Evolutionary conservation across 2,113 vertebrate genomes (phyloP), one percentile per base, ranked within the genome.

Genomic region (Pomatorhinus ruficollis): DNA sequence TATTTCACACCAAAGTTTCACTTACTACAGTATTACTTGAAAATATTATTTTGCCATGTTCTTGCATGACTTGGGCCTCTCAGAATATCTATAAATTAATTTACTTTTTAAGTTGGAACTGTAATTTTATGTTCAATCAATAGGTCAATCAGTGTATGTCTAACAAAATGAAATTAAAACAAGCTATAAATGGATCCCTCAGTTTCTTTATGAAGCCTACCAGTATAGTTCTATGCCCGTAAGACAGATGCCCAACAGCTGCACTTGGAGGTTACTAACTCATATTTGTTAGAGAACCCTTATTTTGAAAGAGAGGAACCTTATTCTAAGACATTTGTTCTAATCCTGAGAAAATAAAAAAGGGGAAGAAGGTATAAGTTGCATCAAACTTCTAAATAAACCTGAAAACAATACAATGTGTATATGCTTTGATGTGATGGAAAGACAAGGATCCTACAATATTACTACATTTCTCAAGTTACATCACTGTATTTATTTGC

Each of bases 121-220:
- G 92, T 96, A 83, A 97, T 96, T 88, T 96, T 97, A 95, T 94
- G 85, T 95, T 17, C 1, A 50, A 50, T 95, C 50, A 97, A 94
- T 42, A 97, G 80, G 75, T 97, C 80, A 82, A 66, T 59, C 64
- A 95, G 68, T 75, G 47, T 50, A 90, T 53, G 50, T 90, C 27
- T 93, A 94, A 91, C 20, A 94, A 64, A 83, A 97, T 76, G 4
- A 95, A 97, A 97, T 96, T 94, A 83, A 93, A 45, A 93, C 44
- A 85, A 97, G 60, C 35, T 91, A 47, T 72, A 89, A 93, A 96
- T 95, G 10, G 23, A 94, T 72, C 66, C 63, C 24, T 96, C 33
- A 49, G 83, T 94, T 96, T 87, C 86, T 91, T 93, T 94, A 92
- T 50, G 18, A 96, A 97, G 94, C 10, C 45, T 76, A 91, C 42